Percentiles rank a stretch among this genome's conserved stretches.
Evolutionary conservation across 2,797 vertebrate genomes (phyloP).

Genomic region (Hemitrygon akajei): DNA sequence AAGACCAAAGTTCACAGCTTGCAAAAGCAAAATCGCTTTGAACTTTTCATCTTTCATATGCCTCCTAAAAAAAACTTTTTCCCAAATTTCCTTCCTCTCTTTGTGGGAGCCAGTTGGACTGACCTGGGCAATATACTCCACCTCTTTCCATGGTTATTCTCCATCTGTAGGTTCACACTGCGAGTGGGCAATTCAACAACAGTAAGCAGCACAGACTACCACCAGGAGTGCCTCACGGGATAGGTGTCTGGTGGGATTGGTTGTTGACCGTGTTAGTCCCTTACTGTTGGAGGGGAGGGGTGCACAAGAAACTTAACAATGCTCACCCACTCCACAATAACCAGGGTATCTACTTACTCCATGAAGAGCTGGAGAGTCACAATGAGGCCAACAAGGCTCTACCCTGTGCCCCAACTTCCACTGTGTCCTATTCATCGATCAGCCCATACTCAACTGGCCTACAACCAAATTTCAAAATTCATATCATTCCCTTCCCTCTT

Average conservation of each 20-base stretch:
- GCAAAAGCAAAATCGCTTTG: slow-evolving; percentile 9
- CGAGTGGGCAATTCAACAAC: neutral
- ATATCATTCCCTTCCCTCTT: neutral
- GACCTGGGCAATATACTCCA: neutral
- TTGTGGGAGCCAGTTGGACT: neutral
- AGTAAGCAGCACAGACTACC: neutral
- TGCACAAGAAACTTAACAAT: too few species aligned
- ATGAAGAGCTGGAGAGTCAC: neutral
- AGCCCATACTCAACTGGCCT: too few species aligned
- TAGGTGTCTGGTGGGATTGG: too few species aligned
- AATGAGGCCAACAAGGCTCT: too few species aligned
- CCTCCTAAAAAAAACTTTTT: neutral
- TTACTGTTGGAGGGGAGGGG: too few species aligned
- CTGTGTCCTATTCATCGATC: too few species aligned
- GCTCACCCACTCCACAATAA: neutral
- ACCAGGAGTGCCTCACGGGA: neutral
- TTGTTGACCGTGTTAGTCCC: neutral
- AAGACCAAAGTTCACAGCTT: neutral
- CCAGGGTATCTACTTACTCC: too few species aligned
- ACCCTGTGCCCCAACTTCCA: neutral
- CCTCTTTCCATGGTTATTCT: neutral
- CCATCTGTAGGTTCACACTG: too few species aligned
- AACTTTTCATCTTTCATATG: neutral
- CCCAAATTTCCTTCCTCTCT: neutral
- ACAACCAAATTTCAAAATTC: neutral